These are phyloP conservation scores for Phacellophora camtschatica DNA, from an alignment of 30 jellyfish, hydroid and myxozoan genomes.

Conservation along the genomic window DNA sequence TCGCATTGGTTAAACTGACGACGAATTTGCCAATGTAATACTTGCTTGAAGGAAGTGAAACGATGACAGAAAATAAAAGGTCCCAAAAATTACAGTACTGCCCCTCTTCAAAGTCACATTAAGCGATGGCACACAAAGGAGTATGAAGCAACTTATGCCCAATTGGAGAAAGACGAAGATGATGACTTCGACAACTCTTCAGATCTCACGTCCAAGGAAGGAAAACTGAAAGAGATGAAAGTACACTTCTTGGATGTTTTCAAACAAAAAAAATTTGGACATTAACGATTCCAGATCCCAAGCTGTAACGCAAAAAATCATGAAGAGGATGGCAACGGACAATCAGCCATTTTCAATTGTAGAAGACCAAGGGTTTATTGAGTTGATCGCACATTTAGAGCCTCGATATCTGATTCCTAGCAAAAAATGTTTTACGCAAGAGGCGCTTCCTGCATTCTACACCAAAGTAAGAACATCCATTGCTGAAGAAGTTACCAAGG, in stretches of 20 bases:
- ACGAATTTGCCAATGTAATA: conserved; percentile 28
- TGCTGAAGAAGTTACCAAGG: conserved; percentile 44
- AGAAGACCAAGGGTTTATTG: conserved; percentile 61
- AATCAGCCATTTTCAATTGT: conserved; percentile 60
- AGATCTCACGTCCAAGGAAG: conserved; percentile 10
- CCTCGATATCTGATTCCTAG: conserved; percentile 60
- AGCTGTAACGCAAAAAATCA: background rate
- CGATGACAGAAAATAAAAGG: conserved; percentile 43
- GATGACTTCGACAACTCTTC: background rate
- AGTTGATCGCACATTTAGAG: conserved; percentile 41
- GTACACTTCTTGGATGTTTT: background rate
- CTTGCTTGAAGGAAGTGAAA: conserved; percentile 16
- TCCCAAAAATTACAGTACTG: conserved; percentile 15
- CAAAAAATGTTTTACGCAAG: conserved; percentile 32
- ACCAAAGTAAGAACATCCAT: conserved; percentile 7
- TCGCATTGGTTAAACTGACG: background rate
- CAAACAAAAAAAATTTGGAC: conserved; percentile 9
- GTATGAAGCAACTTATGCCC: conserved; percentile 16
- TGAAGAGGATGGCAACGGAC: conserved; percentile 35
- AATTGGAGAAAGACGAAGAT: background rate
- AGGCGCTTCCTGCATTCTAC: conserved; percentile 41
- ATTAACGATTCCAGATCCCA: conserved; percentile 8
- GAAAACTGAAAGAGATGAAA: conserved; percentile 24
- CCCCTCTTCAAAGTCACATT: conserved; percentile 51
- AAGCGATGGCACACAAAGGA: conserved; percentile 14